Evolutionary conservation across 2,797 vertebrate genomes (phyloP).

Genomic region (Characodon lateralis): DNA sequence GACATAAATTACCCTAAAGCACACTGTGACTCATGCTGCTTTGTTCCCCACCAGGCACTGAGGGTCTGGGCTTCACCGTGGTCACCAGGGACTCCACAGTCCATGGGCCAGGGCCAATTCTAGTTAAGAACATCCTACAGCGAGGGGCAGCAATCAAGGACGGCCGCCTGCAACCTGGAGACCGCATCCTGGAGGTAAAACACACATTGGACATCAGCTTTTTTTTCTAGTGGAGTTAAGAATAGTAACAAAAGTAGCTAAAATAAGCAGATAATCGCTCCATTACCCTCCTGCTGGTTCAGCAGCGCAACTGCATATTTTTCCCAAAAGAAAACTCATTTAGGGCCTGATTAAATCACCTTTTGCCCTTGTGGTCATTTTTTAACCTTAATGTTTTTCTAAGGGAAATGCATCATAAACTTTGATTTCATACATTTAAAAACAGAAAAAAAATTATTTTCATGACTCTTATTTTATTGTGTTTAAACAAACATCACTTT

Average conservation of each 20-base stretch:
- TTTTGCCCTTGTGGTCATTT: background rate
- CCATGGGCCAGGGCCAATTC: conserved; percentile 91
- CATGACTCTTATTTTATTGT: background rate
- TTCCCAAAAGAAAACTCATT: background rate
- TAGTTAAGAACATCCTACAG: conserved; percentile 94
- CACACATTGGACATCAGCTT: background rate
- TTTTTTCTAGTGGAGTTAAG: background rate
- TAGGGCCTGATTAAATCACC: too few relatives aligned
- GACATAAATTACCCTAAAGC: conserved; percentile 4
- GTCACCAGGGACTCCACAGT: conserved; percentile 92
- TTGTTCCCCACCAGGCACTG: conserved; percentile 79
- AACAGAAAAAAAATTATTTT: background rate
- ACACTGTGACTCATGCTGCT: conserved; percentile 26
- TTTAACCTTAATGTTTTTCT: background rate
- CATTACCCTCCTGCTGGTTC: conserved; percentile 18
- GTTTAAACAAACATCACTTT: conserved; percentile 10
- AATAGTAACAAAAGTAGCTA: background rate
- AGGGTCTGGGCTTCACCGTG: conserved; percentile 95
- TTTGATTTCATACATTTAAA: background rate
- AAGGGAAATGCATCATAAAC: background rate
- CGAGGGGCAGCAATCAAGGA: conserved; percentile 93
- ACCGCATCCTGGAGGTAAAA: conserved; percentile 92
- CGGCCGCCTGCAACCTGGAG: conserved; percentile 91
- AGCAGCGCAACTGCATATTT: background rate
- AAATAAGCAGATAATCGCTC: background rate